Percentiles rank a stretch among this genome's conserved stretches.
These are phyloP conservation scores for Heliothis subflexa DNA, from an alignment of 1,140 invertebrate species.

Conservation along the genomic window DNA sequence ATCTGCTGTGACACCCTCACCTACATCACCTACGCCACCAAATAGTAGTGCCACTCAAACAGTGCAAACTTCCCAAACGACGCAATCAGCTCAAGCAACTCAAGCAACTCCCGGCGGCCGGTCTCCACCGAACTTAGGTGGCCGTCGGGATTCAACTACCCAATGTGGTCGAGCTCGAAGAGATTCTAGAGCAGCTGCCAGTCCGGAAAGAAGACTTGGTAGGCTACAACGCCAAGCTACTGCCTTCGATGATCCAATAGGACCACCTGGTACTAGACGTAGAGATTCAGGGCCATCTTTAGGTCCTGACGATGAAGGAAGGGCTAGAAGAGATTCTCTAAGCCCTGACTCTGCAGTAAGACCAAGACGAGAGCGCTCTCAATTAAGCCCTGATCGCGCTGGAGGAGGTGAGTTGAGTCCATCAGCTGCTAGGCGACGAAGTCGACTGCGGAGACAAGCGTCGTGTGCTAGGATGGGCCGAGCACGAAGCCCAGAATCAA, in stretches of 20 bases:
- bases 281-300: constrained; percentile 91
- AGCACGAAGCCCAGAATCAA: constrained; percentile 90
- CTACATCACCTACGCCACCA: constrained; percentile 89
- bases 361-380: constrained; percentile 90
- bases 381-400: constrained; percentile 92
- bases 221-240: constrained; percentile 94
- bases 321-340: constrained; percentile 93
- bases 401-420: constrained; percentile 91
- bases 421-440: constrained; percentile 87
- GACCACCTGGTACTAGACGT: constrained; percentile 91
- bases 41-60: constrained; percentile 66
- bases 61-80: constrained; percentile 59
- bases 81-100: constrained; percentile 79
- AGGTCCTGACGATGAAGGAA: constrained; percentile 91
- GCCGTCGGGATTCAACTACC: constrained; percentile 93
- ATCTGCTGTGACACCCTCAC: constrained; percentile 92
- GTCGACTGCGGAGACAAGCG: constrained; percentile 92
- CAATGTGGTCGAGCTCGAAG: constrained; percentile 90
- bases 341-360: constrained; percentile 94
- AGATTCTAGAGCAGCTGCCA: constrained; percentile 90
- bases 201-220: constrained; percentile 90
- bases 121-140: constrained; percentile 88
- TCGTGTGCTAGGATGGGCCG: constrained; percentile 88
- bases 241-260: constrained; percentile 93
- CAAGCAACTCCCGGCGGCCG: constrained; percentile 83